Percentiles rank a stretch among this genome's conserved stretches.
Conservation (phyloP, 1,140 invertebrate genomes). For the Drosophila repletoides region DNA sequence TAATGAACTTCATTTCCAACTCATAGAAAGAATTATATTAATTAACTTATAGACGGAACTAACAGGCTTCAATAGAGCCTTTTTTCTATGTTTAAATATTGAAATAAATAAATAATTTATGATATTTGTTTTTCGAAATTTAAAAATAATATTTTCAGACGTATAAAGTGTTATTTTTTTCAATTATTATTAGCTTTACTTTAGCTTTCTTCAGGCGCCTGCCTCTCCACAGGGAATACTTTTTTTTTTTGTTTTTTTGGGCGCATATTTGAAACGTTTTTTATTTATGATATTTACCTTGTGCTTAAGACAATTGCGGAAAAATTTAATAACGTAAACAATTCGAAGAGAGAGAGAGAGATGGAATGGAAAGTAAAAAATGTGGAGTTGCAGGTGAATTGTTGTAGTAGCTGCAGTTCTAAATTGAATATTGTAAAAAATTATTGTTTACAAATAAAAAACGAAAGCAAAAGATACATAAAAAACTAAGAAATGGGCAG, state of each 20-base stretch:
- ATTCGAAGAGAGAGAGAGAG: slow-evolving; percentile 17
- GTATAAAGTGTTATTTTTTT: no score
- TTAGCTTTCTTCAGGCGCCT: no score
- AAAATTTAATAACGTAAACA: slow-evolving; percentile 67
- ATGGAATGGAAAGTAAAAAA: slow-evolving; percentile 6
- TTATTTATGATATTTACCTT: slow-evolving; percentile 60
- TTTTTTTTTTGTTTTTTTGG: neutral
- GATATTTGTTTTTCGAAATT: no score
- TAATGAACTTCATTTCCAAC: neutral
- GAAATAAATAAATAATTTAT: no score
- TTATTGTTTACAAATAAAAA: slow-evolving; percentile 73
- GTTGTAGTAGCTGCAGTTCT: slow-evolving; percentile 38
- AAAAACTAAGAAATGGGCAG: slow-evolving; percentile 55
- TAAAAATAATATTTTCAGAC: no score
- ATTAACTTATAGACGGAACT: no score
- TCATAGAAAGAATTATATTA: neutral
- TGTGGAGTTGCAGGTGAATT: slow-evolving; percentile 19
- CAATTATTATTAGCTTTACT: no score
- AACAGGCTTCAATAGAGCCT: no score
- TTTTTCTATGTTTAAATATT: no score
- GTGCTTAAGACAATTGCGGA: slow-evolving; percentile 45
- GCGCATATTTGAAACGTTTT: slow-evolving; percentile 27
- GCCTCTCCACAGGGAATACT: neutral
- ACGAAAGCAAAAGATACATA: slow-evolving; percentile 38
- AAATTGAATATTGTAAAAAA: slow-evolving; percentile 55